phyloP scores from a whole-genome alignment of 2,113 vertebrate species.

The Dicentrarchus labrax region DNA sequence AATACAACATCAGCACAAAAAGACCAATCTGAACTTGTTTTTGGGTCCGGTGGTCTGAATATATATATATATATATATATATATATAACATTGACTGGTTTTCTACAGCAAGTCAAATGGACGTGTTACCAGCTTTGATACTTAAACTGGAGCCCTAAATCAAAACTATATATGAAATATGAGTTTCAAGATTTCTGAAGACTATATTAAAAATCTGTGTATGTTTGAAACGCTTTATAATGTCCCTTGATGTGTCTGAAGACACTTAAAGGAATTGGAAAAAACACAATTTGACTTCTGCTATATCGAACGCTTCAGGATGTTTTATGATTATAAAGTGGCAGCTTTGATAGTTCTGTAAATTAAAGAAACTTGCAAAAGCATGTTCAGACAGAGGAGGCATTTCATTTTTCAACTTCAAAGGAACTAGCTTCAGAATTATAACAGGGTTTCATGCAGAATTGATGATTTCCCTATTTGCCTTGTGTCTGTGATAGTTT shows the following conservation, averaged over 20 bases:
- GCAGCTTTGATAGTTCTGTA: conserved; percentile 20
- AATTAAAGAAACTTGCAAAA: conserved; percentile 22
- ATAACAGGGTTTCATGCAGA: conserved; percentile 44
- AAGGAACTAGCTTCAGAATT: conserved; percentile 40
- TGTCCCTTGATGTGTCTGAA: not conserved
- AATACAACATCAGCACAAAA: not conserved
- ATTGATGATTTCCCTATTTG: conserved; percentile 44
- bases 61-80: too few relatives aligned
- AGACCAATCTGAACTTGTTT: too few relatives aligned
- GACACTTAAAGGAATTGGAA: not conserved
- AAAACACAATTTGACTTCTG: not conserved
- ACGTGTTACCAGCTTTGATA: not conserved
- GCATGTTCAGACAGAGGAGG: conserved; percentile 8
- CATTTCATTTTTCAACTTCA: conserved; percentile 65
- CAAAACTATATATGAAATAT: not conserved
- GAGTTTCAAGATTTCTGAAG: not conserved
- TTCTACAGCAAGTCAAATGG: not conserved
- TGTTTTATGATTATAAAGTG: conserved; percentile 29
- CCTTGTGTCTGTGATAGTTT: conserved; percentile 19
- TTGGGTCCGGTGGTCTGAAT: too few relatives aligned
- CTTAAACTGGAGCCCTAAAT: not conserved
- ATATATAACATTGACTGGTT: not conserved
- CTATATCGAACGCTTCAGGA: not conserved
- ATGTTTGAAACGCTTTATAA: conserved; percentile 15
- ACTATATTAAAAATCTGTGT: not conserved